A percentile compares a stretch with the other conserved stretches of the same genome.
Evolutionary conservation across 2,797 vertebrate genomes (phyloP).

Genomic region (Cetoscarus ocellatus): DNA sequence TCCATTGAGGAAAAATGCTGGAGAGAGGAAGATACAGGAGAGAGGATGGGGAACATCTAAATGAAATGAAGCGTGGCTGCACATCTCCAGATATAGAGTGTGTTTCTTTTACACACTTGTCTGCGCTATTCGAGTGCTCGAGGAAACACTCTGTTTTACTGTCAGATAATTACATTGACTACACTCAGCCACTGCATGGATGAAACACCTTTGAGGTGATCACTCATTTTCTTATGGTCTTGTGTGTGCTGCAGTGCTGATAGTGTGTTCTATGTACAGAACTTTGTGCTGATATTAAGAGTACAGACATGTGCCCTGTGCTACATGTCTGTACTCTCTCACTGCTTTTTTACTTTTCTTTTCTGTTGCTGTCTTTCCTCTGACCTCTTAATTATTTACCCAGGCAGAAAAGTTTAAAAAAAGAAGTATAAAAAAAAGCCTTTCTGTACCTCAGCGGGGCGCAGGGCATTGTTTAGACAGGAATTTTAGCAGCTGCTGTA

Average conservation of each 20-base stretch:
- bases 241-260: not conserved
- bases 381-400: too few species aligned
- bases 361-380: too few species aligned
- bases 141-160: conserved; percentile 32
- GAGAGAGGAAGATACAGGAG: conserved; percentile 26
- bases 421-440: too few species aligned
- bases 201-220: conserved; percentile 14
- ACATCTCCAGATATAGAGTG: conserved; percentile 57
- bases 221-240: conserved; percentile 1
- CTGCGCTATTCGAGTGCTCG: conserved; percentile 22
- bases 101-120: conserved; percentile 44
- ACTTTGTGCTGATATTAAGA: too few species aligned
- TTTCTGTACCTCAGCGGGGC: too few species aligned
- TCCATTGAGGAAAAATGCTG: conserved; percentile 33
- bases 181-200: not conserved
- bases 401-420: too few species aligned
- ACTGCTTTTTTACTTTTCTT: too few species aligned
- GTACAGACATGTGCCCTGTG: too few species aligned
- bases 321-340: too few species aligned
- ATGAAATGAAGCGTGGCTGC: conserved; percentile 54
- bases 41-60: conserved; percentile 39
- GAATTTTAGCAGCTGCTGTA: too few species aligned
- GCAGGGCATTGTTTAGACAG: too few species aligned
- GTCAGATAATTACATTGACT: conserved; percentile 33
- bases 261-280: too few species aligned